A percentile compares a stretch with the other conserved stretches of the same genome.
Conservation (phyloP, 2,113 vertebrate species). For the Lepus europaeus region DNA sequence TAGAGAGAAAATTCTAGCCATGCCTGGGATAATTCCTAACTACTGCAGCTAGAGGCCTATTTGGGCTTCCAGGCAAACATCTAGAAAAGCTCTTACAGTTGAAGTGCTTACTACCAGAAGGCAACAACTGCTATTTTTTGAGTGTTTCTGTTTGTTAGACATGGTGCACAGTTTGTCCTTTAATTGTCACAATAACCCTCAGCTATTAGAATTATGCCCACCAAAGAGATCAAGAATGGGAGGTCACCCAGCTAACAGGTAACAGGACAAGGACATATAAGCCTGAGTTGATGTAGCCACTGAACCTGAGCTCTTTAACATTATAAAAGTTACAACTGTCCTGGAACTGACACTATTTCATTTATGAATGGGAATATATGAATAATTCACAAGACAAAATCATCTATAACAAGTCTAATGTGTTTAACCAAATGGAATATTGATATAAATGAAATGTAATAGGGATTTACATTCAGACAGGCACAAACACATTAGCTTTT, state of each 20-base stretch:
- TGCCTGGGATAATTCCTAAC: conserved; percentile 41
- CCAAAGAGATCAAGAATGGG: not conserved
- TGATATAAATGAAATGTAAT: not conserved
- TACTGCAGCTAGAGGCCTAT: conserved; percentile 19
- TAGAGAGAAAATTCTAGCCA: conserved; percentile 41
- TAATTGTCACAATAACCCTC: not conserved
- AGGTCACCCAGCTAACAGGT: not conserved
- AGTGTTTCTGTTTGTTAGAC: not conserved
- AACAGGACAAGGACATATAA: not conserved
- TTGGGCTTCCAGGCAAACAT: conserved; percentile 30
- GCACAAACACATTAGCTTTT: not conserved
- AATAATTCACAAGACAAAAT: conserved; percentile 27
- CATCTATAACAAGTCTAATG: not conserved
- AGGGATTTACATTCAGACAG: not conserved
- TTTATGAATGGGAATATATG: not conserved
- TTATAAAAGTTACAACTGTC: not conserved
- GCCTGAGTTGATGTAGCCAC: not conserved
- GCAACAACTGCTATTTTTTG: conserved; percentile 32
- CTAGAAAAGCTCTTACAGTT: not conserved
- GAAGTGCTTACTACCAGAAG: conserved; percentile 1
- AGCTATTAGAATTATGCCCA: not conserved
- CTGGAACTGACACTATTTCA: not conserved
- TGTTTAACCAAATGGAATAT: conserved; percentile 7
- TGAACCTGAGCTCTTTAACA: not conserved
- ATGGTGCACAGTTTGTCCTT: not conserved